Evolutionary conservation across 2,797 vertebrate species (phyloP), one percentile per base, ranked within the genome.

Genomic region (Tiaroga cobitis): DNA sequence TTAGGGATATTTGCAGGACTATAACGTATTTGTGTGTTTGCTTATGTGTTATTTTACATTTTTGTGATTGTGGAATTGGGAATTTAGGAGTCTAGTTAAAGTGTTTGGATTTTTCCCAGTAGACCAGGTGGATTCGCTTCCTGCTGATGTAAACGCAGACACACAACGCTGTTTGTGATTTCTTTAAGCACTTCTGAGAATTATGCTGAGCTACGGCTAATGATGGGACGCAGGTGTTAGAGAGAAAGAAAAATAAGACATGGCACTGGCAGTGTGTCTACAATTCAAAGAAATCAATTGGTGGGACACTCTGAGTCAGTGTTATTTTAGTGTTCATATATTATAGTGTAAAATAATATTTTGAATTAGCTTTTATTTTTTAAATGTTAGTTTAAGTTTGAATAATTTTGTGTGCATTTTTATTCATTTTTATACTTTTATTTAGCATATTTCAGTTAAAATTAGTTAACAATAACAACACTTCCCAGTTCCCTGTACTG

Each of bases 151-250:
- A 81, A 73, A 43, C n/a, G 4, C 1, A 24, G 80, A 43, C 67
- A 65, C 83, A 77, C 54, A 84, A n/a, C 9, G 16, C 19, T 41
- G 21, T 79, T 61, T 80, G 16, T 87, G 80, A 75, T 86, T 81
- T 75, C 56, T 67, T 56, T 61, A 29, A 70, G 34, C 56, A 78
- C 77, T 72, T 80, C 24, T 51, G 74, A 80, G 54, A 49, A 68
- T 74, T 83, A 37, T 43, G 3, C 49, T 54, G 19, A 63, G 39
- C 74, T 51, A 16, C 8, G 21, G 41, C 13, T 72, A 77, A 63
- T 75, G 84, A 85, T 56, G 41, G 37, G 61, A 46, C 61, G 19
- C 72, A 79, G 65, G 49, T 81, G 83, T 74, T 67, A 43, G 69
- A 77, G 6, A 80, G 43, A 4, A 77, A 34, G 46, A 81, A 69